Evolutionary conservation across 2,797 vertebrate genomes (phyloP).

Genomic region (Garrulus glandarius): DNA sequence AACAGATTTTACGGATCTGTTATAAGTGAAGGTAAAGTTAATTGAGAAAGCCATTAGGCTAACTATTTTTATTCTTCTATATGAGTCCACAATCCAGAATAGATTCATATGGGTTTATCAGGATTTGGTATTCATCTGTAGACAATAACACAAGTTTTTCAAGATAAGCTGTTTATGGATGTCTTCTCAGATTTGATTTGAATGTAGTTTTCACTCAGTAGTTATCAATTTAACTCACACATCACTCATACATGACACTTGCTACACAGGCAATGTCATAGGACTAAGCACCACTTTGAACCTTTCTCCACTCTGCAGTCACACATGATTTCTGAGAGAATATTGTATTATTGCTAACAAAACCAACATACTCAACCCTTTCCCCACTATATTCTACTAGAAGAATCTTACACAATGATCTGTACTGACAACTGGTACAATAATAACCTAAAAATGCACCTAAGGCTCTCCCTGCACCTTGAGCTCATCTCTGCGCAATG

Average conservation of each 20-base stretch:
- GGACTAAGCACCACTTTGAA: background rate
- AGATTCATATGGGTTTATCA: background rate
- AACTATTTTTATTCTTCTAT: background rate
- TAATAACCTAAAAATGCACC: background rate
- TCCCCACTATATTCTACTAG: background rate
- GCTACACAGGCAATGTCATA: background rate
- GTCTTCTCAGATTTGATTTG: background rate
- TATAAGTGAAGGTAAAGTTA: background rate
- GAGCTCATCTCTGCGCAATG: accelerated
- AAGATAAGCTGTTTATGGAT: background rate
- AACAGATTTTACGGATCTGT: background rate
- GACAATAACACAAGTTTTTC: background rate
- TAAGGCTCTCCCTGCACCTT: background rate
- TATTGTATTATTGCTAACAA: background rate
- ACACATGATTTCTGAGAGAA: background rate
- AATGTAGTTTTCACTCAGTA: background rate
- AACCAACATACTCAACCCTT: background rate
- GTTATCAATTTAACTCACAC: background rate
- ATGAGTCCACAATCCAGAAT: background rate
- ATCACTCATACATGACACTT: background rate
- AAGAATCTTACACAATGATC: background rate
- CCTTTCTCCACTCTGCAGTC: background rate
- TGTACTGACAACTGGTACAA: background rate
- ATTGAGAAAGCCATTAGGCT: background rate
- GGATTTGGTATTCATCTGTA: background rate